Evolutionary conservation across 2,113 vertebrate species (phyloP).

Genomic region (Chiloscyllium plagiosum): DNA sequence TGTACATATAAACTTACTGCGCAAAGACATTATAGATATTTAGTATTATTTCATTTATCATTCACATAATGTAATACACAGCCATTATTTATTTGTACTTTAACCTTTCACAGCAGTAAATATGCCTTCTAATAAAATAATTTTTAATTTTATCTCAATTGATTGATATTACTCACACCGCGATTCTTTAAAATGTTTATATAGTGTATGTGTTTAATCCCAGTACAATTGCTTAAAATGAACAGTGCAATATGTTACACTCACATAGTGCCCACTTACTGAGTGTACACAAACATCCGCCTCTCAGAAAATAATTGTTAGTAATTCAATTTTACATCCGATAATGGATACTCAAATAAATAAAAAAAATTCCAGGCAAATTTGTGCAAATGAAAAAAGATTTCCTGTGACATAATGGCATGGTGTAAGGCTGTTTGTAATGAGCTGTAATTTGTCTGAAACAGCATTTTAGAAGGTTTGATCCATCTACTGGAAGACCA

Average conservation of each 20-base stretch:
- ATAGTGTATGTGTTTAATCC: slow-evolving; percentile 32
- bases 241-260: slow-evolving; percentile 52
- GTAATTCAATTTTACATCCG: slow-evolving; percentile 97
- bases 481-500: slow-evolving; percentile 67
- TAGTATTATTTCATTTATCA: background rate
- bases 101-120: background rate
- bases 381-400: slow-evolving; percentile 99
- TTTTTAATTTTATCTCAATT: background rate
- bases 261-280: slow-evolving; percentile 57
- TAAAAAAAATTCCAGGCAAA: slow-evolving; percentile 98
- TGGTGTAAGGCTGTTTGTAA: slow-evolving; percentile 94
- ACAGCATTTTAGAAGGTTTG: slow-evolving; percentile 78
- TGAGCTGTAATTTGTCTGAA: slow-evolving; percentile 99
- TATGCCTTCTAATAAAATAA: background rate
- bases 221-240: slow-evolving; percentile 48
- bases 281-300: slow-evolving; percentile 80
- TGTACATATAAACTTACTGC: background rate
- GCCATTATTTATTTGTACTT: background rate
- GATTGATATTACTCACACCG: background rate
- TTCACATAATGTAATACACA: background rate
- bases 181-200: background rate
- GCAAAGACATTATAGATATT: background rate
- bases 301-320: slow-evolving; percentile 90
- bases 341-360: slow-evolving; percentile 99
- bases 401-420: slow-evolving; percentile 96